Evolutionary conservation across 2,888 invertebrate genomes (phyloP), one percentile per base, ranked within the genome.

Genomic region (Eumerus sabulonum): DNA sequence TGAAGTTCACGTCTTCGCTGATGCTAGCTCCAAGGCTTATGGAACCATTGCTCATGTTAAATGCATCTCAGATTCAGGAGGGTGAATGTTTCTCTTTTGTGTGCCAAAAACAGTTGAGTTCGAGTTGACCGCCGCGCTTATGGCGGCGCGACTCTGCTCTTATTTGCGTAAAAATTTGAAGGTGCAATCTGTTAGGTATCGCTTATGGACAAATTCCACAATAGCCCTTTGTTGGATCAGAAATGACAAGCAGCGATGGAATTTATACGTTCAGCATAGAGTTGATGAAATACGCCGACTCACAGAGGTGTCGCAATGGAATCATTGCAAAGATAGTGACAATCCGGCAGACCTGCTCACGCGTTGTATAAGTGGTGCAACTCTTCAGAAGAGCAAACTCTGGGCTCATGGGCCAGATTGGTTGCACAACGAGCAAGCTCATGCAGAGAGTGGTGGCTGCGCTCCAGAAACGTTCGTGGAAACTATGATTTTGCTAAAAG

Each of bases 21-120:
- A 67, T 44, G 67, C 67, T 1, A 67, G 57, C 27, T 9, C 48
- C 7, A 57, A 67, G 54, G 67, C 67, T 3, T 50, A 57, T 17
- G 67, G 67, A 16, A 27, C 56, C 3, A 48, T 56, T 1, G 56
- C 56, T 0, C 56, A 48, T 19, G 42, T 66, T 7, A 47, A 42
- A 11, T 18, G 18, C 13, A 48, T 5, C 36, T 36, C 11, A 14
- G 11, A 27, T 14, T 27, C 27, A 27, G 16, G 12, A 5, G 14
- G 17, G n/a, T 44, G 11, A 3, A 44, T 11, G 56, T 45, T 1
- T n/a, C 9, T 13, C 35, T 59, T 13, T 40, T 47, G 14, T 59
- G 59, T n/a, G 47, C 47, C 7, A 47, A 47, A 11, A 38, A 60
- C 18, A 16, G 60, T 35, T 0, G 44, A 53, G 13, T n/a, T 63